These are phyloP conservation scores for Poeciliopsis turneri DNA, from an alignment of 2,797 vertebrate genomes.

Conservation along the genomic window DNA sequence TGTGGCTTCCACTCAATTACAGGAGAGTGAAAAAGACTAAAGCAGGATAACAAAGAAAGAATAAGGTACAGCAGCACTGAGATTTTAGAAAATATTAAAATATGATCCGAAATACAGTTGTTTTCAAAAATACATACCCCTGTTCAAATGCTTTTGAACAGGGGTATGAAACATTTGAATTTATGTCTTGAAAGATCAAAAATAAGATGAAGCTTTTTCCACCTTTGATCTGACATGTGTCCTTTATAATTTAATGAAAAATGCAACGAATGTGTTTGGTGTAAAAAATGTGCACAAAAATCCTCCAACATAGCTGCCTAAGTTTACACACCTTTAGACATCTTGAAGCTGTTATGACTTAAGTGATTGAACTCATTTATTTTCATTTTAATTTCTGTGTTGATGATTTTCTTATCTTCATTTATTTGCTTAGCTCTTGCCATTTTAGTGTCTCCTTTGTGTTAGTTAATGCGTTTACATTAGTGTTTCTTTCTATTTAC, in stretches of 20 bases:
- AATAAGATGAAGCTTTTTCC: neutral
- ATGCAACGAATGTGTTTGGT: neutral
- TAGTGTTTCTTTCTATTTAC: too few relatives aligned
- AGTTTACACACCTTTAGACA: neutral
- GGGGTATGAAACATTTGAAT: too few relatives aligned
- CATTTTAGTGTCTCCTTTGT: too few relatives aligned
- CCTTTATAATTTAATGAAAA: neutral
- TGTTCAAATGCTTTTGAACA: neutral
- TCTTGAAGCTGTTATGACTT: too few relatives aligned
- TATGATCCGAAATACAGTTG: neutral
- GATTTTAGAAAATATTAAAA: neutral
- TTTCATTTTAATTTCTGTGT: neutral
- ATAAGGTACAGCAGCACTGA: neutral
- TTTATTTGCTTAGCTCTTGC: too few relatives aligned
- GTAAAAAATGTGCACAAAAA: neutral
- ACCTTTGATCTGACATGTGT: neutral
- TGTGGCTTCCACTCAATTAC: conserved; percentile 8
- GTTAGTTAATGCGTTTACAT: too few relatives aligned
- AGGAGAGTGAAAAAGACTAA: neutral
- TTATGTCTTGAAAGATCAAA: too few relatives aligned
- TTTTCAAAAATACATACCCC: neutral
- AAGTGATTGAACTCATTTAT: neutral
- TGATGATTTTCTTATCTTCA: neutral
- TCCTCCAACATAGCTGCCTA: neutral
- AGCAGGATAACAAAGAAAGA: neutral